Evolutionary conservation across 2,888 invertebrate genomes (phyloP), one percentile per base, ranked within the genome.

Genomic region (Chrysopilus asiliformis): DNA sequence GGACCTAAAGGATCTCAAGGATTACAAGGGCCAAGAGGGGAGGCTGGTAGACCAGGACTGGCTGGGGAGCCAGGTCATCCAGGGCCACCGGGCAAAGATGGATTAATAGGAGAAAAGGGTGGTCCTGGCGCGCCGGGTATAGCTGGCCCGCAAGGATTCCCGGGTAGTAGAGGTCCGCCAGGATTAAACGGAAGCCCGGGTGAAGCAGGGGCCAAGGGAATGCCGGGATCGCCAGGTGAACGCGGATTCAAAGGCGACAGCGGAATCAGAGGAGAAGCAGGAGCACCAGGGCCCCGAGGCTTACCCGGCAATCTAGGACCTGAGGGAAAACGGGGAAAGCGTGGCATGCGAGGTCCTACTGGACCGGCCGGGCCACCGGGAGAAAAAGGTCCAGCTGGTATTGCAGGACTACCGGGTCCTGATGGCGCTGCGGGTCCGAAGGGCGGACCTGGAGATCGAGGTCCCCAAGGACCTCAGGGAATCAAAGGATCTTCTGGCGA

Each of bases 1-100:
- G 87, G 86, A 1, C 75, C 81, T 0, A 83, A 84, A 62, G 87
- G 86, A 29, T 79, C 79, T 50, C 79, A 78, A 63, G 86, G 86
- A 8, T 63, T 79, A 30, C 84, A 84, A 69, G 86, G 85, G 2
- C 77, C 79, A 1, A 66, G 83, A 53, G 86, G 84, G 34, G 86
- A 86, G 65, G 68, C 79, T 4, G 86, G 87, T 5, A 69, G 82
- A 25, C 78, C 83, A 1, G 86, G 86, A 1, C 71, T 72, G 47
- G 70, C 81, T 1, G 85, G 84, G 19, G 84, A 84, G 52, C 68
- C 73, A 3, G 87, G 86, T 3, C 70, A 77, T 1, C 69, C 74
- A 14, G 86, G 87, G 2, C 64, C 72, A 10, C 64, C 79, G n/a
- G 87, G 86, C 9, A 77, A 78, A 58, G 85, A 86, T 55, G 87